Evolutionary conservation across 1,140 invertebrate species (phyloP), one percentile per base, ranked within the genome.

Genomic region (Charaxes varanes): DNA sequence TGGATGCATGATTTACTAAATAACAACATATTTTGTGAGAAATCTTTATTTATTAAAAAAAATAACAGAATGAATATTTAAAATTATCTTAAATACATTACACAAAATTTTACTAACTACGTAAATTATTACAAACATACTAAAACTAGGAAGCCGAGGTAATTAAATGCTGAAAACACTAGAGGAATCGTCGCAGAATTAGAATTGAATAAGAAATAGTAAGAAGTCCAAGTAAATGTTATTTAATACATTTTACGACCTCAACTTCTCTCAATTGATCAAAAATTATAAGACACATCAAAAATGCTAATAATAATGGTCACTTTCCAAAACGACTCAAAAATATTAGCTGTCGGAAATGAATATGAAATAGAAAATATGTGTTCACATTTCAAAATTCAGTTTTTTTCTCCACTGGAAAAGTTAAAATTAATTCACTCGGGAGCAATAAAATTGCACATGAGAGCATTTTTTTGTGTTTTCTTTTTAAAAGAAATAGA

Each of bases 191-290:
- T n/a, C n/a, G n/a, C n/a, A n/a, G 14, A 32, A 41, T 16, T 35
- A 16, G 13, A 30, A 51, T 17, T 45, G 16, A 16, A 6, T 40
- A 33, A 22, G n/a, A 41, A 27, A 24, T 24, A 24, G 11, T 38
- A 17, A 11, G 22, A 35, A 10, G 14, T 23, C 17, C 11, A 40
- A 22, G 31, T 45, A 37, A 33, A 6, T 38, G 45, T 34, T 35
- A 32, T 41, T 17, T 36, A 27, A 16, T 31, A 60, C 71, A 77
- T 77, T 77, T 77, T 42, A 78, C 53, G 55, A 80, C 73, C 69
- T 78, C 76, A 70, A 78, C 76, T 78, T 71, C 65, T 40, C 45
- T 45, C 47, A 47, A 41, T 47, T 54, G 28, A 48, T 53, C 53
- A 49, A 63, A 65, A 62, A 56, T 26, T 40, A 63, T 55, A 57